Percentiles rank a stretch among this genome's conserved stretches.
Conservation (phyloP, 2,113 vertebrate genomes). For the Hyla sarda region DNA sequence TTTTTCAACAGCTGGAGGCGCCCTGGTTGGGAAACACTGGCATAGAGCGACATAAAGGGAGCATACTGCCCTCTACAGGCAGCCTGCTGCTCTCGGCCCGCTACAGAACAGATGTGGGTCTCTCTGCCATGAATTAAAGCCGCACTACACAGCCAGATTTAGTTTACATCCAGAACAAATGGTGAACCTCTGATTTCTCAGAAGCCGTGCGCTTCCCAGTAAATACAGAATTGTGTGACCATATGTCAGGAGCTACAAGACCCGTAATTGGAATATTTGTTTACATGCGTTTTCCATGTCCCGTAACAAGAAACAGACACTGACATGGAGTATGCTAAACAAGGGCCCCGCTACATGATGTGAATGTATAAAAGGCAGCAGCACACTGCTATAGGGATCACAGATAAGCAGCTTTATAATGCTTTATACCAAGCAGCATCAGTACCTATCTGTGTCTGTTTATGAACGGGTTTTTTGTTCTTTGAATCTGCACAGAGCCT, state of each 20-base stretch:
- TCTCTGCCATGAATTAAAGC: background rate
- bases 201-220: background rate
- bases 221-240: constrained; percentile 9
- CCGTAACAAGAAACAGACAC: background rate
- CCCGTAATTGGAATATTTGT: constrained; percentile 8
- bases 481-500: too few species aligned
- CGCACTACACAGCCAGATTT: background rate
- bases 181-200: background rate
- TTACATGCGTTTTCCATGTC: constrained; percentile 6
- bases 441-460: too few species aligned
- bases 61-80: constrained; percentile 28
- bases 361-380: background rate
- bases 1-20: too few species aligned
- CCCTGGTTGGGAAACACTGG: too few species aligned
- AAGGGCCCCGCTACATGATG: background rate
- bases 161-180: constrained; percentile 9
- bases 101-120: background rate
- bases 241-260: constrained; percentile 15
- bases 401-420: background rate
- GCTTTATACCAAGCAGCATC: too few species aligned
- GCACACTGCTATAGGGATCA: background rate
- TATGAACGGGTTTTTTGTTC: too few species aligned
- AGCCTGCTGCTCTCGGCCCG: background rate
- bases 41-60: too few species aligned
- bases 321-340: background rate